phyloP scores from a whole-genome alignment of 1,140 invertebrate species.

The Trichomalopsis sarcophagae region DNA sequence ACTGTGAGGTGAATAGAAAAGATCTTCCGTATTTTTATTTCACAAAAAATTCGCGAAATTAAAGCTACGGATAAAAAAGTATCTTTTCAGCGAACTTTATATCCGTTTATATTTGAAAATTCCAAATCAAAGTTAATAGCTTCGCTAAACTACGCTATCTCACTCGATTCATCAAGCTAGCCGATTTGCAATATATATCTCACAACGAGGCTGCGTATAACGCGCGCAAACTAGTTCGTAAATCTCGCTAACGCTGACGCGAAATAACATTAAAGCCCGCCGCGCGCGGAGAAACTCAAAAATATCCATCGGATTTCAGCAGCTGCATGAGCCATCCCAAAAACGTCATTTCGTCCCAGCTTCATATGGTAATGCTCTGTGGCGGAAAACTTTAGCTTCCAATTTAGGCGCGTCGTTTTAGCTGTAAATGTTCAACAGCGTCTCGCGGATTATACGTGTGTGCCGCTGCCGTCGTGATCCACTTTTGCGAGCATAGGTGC shows the following conservation, averaged over 20 bases:
- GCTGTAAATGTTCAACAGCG: slow-evolving; percentile 15
- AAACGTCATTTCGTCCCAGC: too few relatives aligned
- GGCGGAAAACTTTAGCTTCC: background rate
- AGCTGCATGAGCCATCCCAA: background rate
- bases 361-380: background rate
- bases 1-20: too few relatives aligned
- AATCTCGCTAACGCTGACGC: background rate
- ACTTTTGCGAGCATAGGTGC: background rate
- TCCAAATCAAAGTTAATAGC: too few relatives aligned
- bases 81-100: too few relatives aligned
- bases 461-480: background rate
- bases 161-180: too few relatives aligned
- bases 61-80: too few relatives aligned
- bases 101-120: too few relatives aligned
- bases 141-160: too few relatives aligned
- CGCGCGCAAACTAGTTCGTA: background rate
- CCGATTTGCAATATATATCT: background rate
- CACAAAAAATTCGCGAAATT: too few relatives aligned
- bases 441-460: background rate
- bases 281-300: background rate
- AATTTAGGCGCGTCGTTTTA: background rate
- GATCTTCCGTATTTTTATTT: too few relatives aligned
- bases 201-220: background rate
- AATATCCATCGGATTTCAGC: background rate
- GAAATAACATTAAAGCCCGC: background rate